These are phyloP conservation scores for Sebastes iracundus DNA, from an alignment of 2,797 vertebrate genomes.

Conservation along the genomic window DNA sequence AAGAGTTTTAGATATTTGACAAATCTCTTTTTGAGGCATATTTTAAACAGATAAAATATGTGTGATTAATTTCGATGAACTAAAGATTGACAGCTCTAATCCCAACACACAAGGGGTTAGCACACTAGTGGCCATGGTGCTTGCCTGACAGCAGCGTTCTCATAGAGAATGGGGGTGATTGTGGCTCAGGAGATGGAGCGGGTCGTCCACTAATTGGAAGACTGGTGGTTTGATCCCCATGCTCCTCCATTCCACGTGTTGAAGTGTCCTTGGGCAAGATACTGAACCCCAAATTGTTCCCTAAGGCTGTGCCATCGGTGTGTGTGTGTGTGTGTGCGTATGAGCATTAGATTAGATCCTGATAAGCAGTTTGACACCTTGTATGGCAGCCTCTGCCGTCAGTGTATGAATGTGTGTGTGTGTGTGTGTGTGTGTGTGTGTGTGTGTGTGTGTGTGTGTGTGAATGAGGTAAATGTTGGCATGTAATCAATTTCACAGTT, in stretches of 20 bases:
- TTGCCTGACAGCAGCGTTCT: neutral
- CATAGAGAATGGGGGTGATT: neutral
- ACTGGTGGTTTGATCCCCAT: neutral
- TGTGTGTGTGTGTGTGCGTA: neutral
- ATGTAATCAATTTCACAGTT: neutral
- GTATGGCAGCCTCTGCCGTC: neutral
- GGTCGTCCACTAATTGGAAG: neutral
- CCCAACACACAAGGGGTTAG: neutral
- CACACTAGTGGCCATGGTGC: neutral
- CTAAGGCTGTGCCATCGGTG: neutral
- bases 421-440: too few relatives aligned
- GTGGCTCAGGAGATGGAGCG: neutral
- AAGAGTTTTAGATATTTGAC: too few relatives aligned
- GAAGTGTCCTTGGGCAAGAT: neutral
- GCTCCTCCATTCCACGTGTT: neutral
- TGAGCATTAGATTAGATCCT: neutral
- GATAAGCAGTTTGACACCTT: neutral
- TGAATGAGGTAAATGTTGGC: neutral
- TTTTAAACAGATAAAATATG: too few relatives aligned
- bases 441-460: neutral
- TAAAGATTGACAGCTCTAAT: too few relatives aligned
- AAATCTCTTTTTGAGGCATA: too few relatives aligned
- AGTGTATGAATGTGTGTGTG: neutral
- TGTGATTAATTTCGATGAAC: too few relatives aligned
- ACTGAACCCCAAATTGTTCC: neutral